These are phyloP conservation scores for Chrysina gloriosa DNA, from an alignment of 2,888 invertebrate genomes.

Conservation along the genomic window DNA sequence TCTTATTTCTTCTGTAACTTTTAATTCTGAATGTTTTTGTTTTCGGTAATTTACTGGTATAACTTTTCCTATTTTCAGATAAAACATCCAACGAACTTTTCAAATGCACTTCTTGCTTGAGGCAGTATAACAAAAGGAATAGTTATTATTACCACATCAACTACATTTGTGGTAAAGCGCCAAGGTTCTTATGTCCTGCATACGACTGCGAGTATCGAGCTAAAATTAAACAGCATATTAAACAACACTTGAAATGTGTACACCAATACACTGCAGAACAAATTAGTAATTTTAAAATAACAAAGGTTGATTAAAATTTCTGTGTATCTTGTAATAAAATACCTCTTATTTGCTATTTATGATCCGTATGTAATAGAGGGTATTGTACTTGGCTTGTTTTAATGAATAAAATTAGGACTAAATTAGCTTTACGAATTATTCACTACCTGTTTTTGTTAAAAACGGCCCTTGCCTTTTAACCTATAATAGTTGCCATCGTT, in stretches of 20 bases:
- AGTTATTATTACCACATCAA: constrained; percentile 26
- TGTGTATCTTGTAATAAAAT: no score
- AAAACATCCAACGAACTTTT: not conserved
- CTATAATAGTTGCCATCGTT: no score
- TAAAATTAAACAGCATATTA: constrained; percentile 35
- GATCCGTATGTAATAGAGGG: not conserved
- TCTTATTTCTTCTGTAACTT: no score
- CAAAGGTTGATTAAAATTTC: not conserved
- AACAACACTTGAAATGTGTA: constrained; percentile 34
- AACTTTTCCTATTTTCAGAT: constrained; percentile 4
- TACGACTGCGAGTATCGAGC: constrained; percentile 25
- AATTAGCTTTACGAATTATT: no score
- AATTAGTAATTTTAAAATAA: constrained; percentile 16
- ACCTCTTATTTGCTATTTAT: not conserved
- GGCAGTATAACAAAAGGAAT: constrained; percentile 15
- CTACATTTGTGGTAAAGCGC: constrained; percentile 37
- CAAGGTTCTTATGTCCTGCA: constrained; percentile 30
- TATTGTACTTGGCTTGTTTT: not conserved
- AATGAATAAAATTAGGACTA: no score
- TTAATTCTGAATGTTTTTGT: no score
- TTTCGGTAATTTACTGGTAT: not conserved
- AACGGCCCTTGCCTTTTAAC: no score
- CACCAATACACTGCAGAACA: constrained; percentile 15
- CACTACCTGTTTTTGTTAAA: no score
- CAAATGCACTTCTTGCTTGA: constrained; percentile 23